phyloP scores from a whole-genome alignment of 1,140 invertebrate genomes.

The Gryon sp. region DNA sequence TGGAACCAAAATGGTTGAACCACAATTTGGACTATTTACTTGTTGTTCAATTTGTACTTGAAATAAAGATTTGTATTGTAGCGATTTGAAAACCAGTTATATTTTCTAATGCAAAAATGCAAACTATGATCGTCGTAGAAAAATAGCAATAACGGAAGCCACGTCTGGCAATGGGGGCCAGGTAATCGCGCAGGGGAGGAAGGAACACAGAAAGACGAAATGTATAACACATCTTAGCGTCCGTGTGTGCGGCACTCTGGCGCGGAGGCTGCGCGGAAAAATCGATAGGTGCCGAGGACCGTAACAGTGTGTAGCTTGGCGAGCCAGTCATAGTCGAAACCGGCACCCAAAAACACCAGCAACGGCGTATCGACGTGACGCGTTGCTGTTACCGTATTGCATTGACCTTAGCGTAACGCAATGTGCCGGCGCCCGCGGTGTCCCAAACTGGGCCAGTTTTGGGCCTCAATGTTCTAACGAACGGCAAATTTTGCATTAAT shows the following conservation, averaged over 20 bases:
- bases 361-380: constrained; percentile 58
- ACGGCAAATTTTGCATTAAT: not conserved
- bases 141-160: constrained; percentile 36
- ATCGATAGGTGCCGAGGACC: constrained; percentile 71
- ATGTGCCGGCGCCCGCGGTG: constrained; percentile 30
- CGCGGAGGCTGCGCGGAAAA: constrained; percentile 75
- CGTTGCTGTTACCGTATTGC: constrained; percentile 47
- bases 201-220: constrained; percentile 51
- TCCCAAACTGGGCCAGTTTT: constrained; percentile 1
- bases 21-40: too few species aligned
- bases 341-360: constrained; percentile 70
- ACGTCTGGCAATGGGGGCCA: constrained; percentile 27
- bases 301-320: constrained; percentile 67
- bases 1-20: too few species aligned
- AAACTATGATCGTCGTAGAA: constrained; percentile 30
- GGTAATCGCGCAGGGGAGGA: constrained; percentile 49
- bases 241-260: constrained; percentile 61
- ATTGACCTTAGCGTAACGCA: constrained; percentile 38
- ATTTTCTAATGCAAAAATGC: too few species aligned
- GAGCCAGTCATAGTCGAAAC: constrained; percentile 73
- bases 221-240: constrained; percentile 48
- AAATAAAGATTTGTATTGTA: too few species aligned
- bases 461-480: not conserved
- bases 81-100: too few species aligned
- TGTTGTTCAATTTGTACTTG: too few species aligned